These are phyloP conservation scores for Gasterosteus nipponicus DNA, from an alignment of 2,113 vertebrate genomes.

Conservation along the genomic window DNA sequence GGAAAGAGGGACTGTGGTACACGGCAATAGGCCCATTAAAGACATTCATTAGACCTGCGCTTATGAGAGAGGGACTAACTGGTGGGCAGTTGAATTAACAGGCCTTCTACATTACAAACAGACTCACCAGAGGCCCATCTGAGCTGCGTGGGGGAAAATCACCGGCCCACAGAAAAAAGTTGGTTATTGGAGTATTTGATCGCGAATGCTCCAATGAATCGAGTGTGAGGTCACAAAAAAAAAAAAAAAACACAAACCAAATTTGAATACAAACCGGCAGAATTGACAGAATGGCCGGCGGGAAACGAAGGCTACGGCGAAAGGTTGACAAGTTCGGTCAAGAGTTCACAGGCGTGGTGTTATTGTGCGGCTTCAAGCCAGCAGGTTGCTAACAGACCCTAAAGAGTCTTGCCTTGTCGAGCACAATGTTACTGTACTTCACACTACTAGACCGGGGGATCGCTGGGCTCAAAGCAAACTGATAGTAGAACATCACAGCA, in stretches of 20 bases:
- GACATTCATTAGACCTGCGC: constrained; percentile 85
- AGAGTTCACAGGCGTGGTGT: constrained; percentile 32
- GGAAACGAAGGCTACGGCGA: constrained; percentile 22
- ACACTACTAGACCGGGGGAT: constrained; percentile 40
- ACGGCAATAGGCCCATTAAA: constrained; percentile 83
- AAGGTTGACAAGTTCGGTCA: constrained; percentile 43
- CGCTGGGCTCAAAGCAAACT: constrained; percentile 37
- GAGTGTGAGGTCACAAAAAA: constrained; percentile 9
- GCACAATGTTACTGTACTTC: constrained; percentile 49
- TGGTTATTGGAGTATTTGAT: constrained; percentile 66
- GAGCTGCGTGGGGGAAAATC: constrained; percentile 56
- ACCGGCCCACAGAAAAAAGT: constrained; percentile 57
- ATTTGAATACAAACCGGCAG: constrained; percentile 3
- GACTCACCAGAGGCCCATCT: constrained; percentile 69
- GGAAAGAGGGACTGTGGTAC: constrained; percentile 69
- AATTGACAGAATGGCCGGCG: not conserved
- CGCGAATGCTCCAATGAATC: constrained; percentile 27
- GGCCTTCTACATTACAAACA: constrained; percentile 77
- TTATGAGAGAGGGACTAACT: constrained; percentile 84
- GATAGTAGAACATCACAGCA: constrained; percentile 14
- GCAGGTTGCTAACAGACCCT: constrained; percentile 23
- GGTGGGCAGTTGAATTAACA: constrained; percentile 82
- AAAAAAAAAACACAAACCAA: not conserved
- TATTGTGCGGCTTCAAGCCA: constrained; percentile 20
- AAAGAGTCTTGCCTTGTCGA: constrained; percentile 31